Base-by-base conservation (phyloP, 2,797 vertebrate species). In the Falco rusticolus region DNA sequence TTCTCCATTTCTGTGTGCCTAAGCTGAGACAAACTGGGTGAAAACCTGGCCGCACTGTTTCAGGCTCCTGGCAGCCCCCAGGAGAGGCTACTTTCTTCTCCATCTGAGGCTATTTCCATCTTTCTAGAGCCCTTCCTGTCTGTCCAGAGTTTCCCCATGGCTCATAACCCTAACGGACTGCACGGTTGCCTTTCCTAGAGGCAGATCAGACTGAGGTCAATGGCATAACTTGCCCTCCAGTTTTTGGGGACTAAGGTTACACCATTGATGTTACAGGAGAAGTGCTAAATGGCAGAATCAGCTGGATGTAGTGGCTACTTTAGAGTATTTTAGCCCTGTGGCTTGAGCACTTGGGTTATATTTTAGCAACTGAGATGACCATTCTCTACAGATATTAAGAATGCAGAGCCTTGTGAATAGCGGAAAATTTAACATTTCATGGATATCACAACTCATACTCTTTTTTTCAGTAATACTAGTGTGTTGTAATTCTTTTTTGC, bases 341-440 rank as follows among this genome's bases (percentile, higher is more conserved):
- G 63, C 93, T 95, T 54, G 72, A 93, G 83, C 7, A 1, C 77
- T 94, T 70, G 87, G n/a, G 89, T 90, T 93, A 60, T 78, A 90
- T 95, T 94, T 95, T 88, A 96, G 89, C 94, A 91, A 81, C 61
- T 10, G 43, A 94, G 96, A 93, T 96, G 96, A 96, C 96, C 96
- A 65, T 96, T 96, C 95, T 97, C 95, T 96, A 93, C 93, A 97
- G 91, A 97, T 94, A 96, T 96, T 96, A 97, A 94, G 93, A 91
- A 96, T 86, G 89, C 94, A 93, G 84, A 92, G 92, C 84, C 92
- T 96, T 76, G 80, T 95, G 96, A 97, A 95, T 72, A 96, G 93
- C 93, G 94, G 94, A 97, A 97, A 97, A 96, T 96, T 76, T 72
- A 94, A 88, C 93, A 96, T 97, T 96, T 96, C 96, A 97, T 96